Base-by-base conservation (phyloP, 2,797 vertebrate species). In the Agapornis canus region DNA sequence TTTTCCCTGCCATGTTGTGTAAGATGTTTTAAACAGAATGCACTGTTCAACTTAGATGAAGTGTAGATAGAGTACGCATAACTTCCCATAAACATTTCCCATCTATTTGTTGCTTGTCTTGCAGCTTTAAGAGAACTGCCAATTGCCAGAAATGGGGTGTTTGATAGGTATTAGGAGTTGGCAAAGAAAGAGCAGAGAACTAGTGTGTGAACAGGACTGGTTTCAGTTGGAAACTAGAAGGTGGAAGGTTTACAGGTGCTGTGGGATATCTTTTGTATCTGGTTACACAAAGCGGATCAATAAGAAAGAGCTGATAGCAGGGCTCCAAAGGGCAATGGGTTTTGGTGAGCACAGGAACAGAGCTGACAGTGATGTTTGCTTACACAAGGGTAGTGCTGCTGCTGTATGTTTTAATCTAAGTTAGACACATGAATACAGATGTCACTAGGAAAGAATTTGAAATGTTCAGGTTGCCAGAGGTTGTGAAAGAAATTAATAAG, bases 401-500 rank as follows among this genome's bases (percentile, higher is more conserved):
- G 49, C 61, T 45, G 59, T 21, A n/a, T 4, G 29, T 43, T 86
- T 89, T 83, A 87, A 48, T 94, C 47, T 72, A 49, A 91, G 39
- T 70, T 86, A 73, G 71, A 72, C 1, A 5, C 66, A 49, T 79
- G 93, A 91, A 95, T 81, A 90, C 87, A 95, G 87, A 95, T 84
- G 71, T 93, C 87, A 95, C 71, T 17, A 85, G 85, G n/a, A 91
- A 93, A 91, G 71, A 96, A 96, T 93, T 31, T 82, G 42, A 85
- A 91, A 61, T 35, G 88, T 92, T 91, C 65, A 78, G 69, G 72
- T 95, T 92, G 94, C 69, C 90, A 92, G 91, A 95, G 82, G 52
- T 85, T 56, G 72, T 94, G 83, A 95, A 95, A 96, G 80, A 88
- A 79, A 92, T 71, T 93, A 89, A 90, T 76, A 94, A 47, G 66